Evolutionary conservation across 2,888 invertebrate species (phyloP).

Genomic region (Incurvaria masculella): DNA sequence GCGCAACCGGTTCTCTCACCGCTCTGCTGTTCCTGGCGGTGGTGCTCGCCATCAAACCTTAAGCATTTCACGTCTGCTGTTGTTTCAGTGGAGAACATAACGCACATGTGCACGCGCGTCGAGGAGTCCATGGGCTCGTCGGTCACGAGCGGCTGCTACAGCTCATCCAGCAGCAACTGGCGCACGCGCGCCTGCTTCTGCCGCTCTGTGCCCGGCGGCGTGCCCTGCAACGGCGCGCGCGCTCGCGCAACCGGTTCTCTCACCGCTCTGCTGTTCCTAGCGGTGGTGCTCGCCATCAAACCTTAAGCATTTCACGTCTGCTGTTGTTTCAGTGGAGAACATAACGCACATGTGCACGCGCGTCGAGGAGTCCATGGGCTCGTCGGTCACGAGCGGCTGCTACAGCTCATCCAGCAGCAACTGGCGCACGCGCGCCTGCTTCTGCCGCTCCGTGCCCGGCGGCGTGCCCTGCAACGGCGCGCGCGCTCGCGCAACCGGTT

Average conservation of each 20-base stretch:
- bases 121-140: slow-evolving; percentile 40
- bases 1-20: slow-evolving; percentile 16
- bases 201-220: slow-evolving; percentile 31
- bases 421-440: slow-evolving; percentile 34
- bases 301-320: too few species aligned
- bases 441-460: slow-evolving; percentile 37
- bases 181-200: slow-evolving; percentile 40
- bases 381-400: slow-evolving; percentile 55
- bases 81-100: slow-evolving; percentile 66
- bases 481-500: slow-evolving; percentile 13
- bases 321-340: slow-evolving; percentile 57
- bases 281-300: not conserved
- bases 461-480: slow-evolving; percentile 35
- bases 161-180: slow-evolving; percentile 41
- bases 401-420: slow-evolving; percentile 49
- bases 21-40: not conserved
- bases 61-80: too few species aligned
- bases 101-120: slow-evolving; percentile 66
- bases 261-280: not conserved
- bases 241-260: slow-evolving; percentile 15
- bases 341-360: slow-evolving; percentile 68
- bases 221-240: slow-evolving; percentile 31
- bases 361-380: slow-evolving; percentile 45
- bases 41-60: too few species aligned
- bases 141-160: slow-evolving; percentile 58